These are phyloP conservation scores for Leuctra nigra DNA, from an alignment of 2,888 invertebrate species.

Conservation along the genomic window DNA sequence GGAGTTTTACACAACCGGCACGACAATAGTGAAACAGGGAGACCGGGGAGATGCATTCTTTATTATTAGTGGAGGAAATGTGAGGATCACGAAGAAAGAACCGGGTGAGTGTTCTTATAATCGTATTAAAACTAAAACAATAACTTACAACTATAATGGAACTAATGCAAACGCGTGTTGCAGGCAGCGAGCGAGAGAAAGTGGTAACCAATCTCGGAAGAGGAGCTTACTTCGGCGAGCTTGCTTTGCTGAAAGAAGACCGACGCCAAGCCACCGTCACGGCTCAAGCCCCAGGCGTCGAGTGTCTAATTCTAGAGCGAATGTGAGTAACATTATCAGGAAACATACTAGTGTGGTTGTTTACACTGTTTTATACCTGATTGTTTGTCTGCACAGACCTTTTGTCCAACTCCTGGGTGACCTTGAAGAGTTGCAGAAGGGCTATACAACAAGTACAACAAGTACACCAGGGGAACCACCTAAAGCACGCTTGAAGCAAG, in stretches of 20 bases:
- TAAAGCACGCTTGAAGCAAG: too few species aligned
- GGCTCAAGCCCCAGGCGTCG: constrained; percentile 73
- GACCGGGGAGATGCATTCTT: constrained; percentile 86
- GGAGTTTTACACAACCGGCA: constrained; percentile 75
- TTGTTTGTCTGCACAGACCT: constrained; percentile 48
- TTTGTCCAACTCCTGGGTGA: constrained; percentile 82
- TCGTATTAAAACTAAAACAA: too few species aligned
- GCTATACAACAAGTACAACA: neutral
- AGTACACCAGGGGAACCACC: constrained; percentile 37
- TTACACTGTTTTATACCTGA: too few species aligned
- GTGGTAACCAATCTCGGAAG: constrained; percentile 62
- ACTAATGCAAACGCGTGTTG: neutral
- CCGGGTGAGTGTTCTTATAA: constrained; percentile 24
- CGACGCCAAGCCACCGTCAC: constrained; percentile 82
- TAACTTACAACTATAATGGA: too few species aligned
- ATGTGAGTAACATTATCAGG: constrained; percentile 48
- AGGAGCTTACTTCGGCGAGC: constrained; percentile 86
- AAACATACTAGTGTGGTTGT: neutral
- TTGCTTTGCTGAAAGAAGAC: constrained; percentile 78
- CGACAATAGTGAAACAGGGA: constrained; percentile 76
- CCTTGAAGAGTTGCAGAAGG: constrained; percentile 56
- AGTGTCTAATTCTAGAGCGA: constrained; percentile 82
- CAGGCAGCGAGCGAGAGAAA: constrained; percentile 45
- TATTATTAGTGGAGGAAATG: constrained; percentile 79
- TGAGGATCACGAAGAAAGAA: constrained; percentile 54